These are phyloP conservation scores for Gasteruption jaculator DNA, from an alignment of 2,888 invertebrate genomes.

Conservation along the genomic window DNA sequence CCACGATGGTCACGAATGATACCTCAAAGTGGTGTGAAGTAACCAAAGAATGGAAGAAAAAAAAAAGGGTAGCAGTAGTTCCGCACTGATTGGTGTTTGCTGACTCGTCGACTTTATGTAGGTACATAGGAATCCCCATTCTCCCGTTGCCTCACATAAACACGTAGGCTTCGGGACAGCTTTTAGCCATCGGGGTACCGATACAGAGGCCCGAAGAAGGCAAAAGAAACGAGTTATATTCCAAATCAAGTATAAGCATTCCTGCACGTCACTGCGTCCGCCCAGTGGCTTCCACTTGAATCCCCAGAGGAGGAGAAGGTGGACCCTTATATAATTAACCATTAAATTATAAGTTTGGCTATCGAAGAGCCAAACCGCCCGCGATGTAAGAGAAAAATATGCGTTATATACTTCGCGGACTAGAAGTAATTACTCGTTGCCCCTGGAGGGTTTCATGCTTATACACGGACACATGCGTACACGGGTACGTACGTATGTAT, in stretches of 20 bases:
- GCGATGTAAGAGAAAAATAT: conserved; percentile 31
- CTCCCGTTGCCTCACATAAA: too few relatives aligned
- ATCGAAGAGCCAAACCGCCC: conserved; percentile 45
- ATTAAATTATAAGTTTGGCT: conserved; percentile 52
- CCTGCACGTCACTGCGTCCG: conserved; percentile 50
- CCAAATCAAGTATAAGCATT: conserved; percentile 28
- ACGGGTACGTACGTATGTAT: too few relatives aligned
- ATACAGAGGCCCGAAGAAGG: conserved; percentile 11
- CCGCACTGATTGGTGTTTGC: conserved; percentile 31
- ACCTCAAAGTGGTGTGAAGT: background rate
- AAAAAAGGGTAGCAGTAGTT: conserved; percentile 24
- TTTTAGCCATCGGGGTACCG: too few relatives aligned
- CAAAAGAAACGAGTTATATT: conserved; percentile 17
- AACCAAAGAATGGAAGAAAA: conserved; percentile 3
- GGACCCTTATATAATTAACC: conserved; percentile 51
- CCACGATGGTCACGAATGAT: too few relatives aligned
- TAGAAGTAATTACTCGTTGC: conserved; percentile 45
- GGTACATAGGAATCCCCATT: too few relatives aligned
- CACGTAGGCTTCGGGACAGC: conserved; percentile 2
- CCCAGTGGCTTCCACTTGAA: conserved; percentile 49
- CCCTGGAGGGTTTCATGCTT: too few relatives aligned
- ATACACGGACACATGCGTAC: too few relatives aligned
- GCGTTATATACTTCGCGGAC: conserved; percentile 31
- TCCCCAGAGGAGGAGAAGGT: too few relatives aligned
- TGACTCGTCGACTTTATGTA: conserved; percentile 28